Conservation (phyloP, 2,888 invertebrate species). For the Ophonus ardosiacus region DNA sequence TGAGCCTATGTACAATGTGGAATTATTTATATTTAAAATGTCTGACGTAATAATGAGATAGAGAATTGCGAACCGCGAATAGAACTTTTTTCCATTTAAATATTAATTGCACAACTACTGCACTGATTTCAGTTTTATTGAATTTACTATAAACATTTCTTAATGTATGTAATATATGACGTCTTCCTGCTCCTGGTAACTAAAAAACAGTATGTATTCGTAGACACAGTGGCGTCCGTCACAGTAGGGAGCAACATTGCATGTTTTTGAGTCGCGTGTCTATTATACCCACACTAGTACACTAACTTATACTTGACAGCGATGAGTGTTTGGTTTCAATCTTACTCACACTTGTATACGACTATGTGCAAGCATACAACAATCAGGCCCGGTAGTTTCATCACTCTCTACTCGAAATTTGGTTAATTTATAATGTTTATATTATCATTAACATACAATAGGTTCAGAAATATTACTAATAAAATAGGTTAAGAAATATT, state of each 20-base stretch:
- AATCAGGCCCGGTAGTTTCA: too few relatives aligned
- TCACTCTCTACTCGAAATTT: too few relatives aligned
- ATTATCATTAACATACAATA: too few relatives aligned
- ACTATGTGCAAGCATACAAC: not conserved
- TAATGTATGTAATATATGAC: too few relatives aligned
- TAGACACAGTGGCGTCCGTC: not conserved
- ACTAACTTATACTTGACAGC: slow-evolving; percentile 50
- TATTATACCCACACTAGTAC: not conserved
- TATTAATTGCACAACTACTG: too few relatives aligned
- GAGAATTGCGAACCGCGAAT: not conserved
- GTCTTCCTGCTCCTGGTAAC: not conserved
- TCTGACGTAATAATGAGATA: slow-evolving; percentile 58
- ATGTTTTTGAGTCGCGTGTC: slow-evolving; percentile 34
- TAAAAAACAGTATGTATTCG: not conserved
- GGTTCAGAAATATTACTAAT: too few relatives aligned
- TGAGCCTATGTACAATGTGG: slow-evolving; percentile 11
- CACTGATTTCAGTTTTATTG: too few relatives aligned
- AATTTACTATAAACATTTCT: too few relatives aligned
- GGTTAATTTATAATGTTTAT: too few relatives aligned
- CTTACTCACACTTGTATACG: slow-evolving; percentile 59
- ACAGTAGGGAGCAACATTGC: not conserved
- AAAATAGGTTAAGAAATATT: too few relatives aligned
- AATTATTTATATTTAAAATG: slow-evolving; percentile 57
- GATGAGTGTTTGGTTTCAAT: slow-evolving; percentile 64
- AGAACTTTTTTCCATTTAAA: too few relatives aligned